Percentiles rank a stretch among this genome's conserved stretches.
Evolutionary conservation across 2,888 invertebrate species (phyloP).

Genomic region (Anorthoa munda): DNA sequence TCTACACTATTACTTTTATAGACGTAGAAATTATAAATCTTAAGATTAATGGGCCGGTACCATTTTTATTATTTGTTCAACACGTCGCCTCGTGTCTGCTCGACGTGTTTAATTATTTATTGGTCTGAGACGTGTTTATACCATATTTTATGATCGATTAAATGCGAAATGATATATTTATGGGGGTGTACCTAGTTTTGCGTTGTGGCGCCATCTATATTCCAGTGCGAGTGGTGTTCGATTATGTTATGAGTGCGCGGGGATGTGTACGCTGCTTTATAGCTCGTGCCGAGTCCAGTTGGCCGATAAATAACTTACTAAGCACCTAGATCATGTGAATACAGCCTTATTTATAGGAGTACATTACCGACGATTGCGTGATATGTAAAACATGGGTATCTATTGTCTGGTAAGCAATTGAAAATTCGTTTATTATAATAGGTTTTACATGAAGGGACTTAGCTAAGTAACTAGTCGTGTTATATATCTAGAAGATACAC

Average conservation of each 20-base stretch:
- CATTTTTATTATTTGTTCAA: constrained; percentile 68
- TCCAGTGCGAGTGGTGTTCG: constrained; percentile 67
- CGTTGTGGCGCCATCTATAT: constrained; percentile 79
- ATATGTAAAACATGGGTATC: constrained; percentile 36
- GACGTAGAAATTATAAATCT: constrained; percentile 65
- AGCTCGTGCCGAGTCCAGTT: constrained; percentile 68
- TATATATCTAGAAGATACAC: not conserved
- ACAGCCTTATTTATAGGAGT: constrained; percentile 69
- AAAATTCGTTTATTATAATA: not conserved
- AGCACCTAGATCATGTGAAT: constrained; percentile 71
- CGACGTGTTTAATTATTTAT: constrained; percentile 76
- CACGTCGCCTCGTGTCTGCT: constrained; percentile 69
- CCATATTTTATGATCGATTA: constrained; percentile 80
- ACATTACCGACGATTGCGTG: constrained; percentile 53
- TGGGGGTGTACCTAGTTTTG: constrained; percentile 77
- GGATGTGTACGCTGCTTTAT: constrained; percentile 72
- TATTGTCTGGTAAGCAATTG: constrained; percentile 16
- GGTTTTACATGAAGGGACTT: not conserved
- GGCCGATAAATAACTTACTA: constrained; percentile 72
- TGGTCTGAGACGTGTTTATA: constrained; percentile 76
- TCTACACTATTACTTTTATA: constrained; percentile 57
- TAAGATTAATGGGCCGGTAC: constrained; percentile 55
- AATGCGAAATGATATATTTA: constrained; percentile 82
- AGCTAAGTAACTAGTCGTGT: not conserved
- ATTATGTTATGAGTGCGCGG: constrained; percentile 68